These are phyloP conservation scores for Diadromus collaris DNA, from an alignment of 2,888 invertebrate genomes.

Conservation along the genomic window DNA sequence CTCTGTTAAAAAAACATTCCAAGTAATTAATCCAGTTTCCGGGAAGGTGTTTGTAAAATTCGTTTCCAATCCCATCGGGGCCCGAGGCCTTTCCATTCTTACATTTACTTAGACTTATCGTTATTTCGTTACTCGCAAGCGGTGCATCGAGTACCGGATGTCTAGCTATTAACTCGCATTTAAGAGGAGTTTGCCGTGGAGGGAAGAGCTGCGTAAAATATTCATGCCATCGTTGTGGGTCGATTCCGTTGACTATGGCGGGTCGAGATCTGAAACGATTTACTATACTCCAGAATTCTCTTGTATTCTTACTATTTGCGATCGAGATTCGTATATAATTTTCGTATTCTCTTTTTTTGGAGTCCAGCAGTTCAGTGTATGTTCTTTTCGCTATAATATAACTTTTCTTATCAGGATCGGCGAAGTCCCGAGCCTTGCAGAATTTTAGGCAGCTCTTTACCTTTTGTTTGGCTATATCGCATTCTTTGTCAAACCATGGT, in stretches of 20 bases:
- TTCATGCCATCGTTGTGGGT: not conserved
- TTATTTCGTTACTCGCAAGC: too few relatives aligned
- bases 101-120: too few relatives aligned
- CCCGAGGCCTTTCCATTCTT: too few relatives aligned
- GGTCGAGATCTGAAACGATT: not conserved
- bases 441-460: not conserved
- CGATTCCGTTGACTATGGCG: not conserved
- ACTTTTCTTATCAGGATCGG: too few relatives aligned
- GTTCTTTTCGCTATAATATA: not conserved
- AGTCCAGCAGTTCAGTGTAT: not conserved
- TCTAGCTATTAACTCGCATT: too few relatives aligned
- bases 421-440: too few relatives aligned
- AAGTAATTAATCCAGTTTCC: not conserved
- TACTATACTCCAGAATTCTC: not conserved
- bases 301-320: not conserved
- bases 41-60: too few relatives aligned
- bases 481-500: not conserved
- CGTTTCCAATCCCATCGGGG: too few relatives aligned
- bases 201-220: not conserved
- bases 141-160: too few relatives aligned
- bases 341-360: not conserved
- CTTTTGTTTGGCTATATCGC: not conserved
- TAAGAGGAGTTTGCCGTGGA: not conserved
- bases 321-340: not conserved
- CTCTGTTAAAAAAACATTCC: slow-evolving; percentile 57